Base-by-base conservation (phyloP, 2,888 invertebrate genomes). In the Ophion ventricosus region DNA sequence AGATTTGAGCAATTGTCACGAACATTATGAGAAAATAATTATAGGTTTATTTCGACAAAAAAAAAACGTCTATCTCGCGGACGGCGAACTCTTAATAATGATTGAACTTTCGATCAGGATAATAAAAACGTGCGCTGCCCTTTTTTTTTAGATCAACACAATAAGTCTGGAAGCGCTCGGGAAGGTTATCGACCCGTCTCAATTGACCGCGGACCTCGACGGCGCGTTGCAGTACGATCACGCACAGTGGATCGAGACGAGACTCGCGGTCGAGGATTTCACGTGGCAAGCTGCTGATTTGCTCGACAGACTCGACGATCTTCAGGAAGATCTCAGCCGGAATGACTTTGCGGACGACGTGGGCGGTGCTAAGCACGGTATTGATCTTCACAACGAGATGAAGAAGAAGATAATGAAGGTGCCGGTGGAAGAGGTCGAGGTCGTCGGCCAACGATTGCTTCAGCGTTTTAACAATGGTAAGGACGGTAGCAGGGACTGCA, bases 301-400 rank as follows among this genome's bases (percentile, higher is more conserved):
- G 86, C 95, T 99, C 85, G 98, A 98, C 93, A 96, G 98, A 86
- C 95, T 99, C 84, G 99, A 99, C 91, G 98, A 98, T 91, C 95
- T 99, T 86, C 97, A 98, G 92, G 98, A 98, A 92, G 98, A 98
- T 93, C 95, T 99, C 76, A 97, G 97, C 76, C 96, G 98, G 87
- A 98, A 97, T 87, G 98, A 99, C 91, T 98, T 98, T 91, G 98
- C 99, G 0, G 98, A 98, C 91, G 98, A 99, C 94, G 98, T 99
- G 26, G 96, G 96, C 79, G 97, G 98, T 72, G 98, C 99, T 23
- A 97, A 98, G 90, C 96, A 97, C 88, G 97, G 97, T 81, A 97
- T 99, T 84, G 99, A 99, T 93, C 95, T 98, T 83, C 99, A 99
- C 94, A 97, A 97, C 88, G 97, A 98, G 92, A 97, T 99, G 95